Conservation (phyloP, 2,797 vertebrate genomes). For the Pseudochirops cupreus region DNA sequence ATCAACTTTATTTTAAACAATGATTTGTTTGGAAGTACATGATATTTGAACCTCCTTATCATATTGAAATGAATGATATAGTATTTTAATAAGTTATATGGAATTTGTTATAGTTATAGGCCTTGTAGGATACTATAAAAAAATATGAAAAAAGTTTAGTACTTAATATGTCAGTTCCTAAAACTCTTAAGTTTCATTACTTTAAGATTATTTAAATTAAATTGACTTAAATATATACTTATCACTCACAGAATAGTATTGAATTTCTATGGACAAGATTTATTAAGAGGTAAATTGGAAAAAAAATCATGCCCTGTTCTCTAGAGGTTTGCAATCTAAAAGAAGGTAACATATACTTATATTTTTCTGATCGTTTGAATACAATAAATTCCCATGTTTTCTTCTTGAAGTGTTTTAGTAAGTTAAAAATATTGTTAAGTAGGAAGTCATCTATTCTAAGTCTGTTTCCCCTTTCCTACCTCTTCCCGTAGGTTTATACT, state of each 20-base stretch:
- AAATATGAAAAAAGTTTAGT: too few relatives aligned
- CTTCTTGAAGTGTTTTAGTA: too few relatives aligned
- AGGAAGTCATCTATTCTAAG: too few relatives aligned
- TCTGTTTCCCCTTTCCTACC: too few relatives aligned
- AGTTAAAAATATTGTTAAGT: too few relatives aligned
- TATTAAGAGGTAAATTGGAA: constrained; percentile 20
- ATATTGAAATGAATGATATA: not conserved
- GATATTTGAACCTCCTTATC: not conserved
- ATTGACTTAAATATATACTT: constrained; percentile 4
- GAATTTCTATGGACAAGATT: constrained; percentile 14
- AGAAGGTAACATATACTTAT: too few relatives aligned
- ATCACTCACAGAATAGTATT: constrained; percentile 23
- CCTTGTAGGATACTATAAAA: not conserved
- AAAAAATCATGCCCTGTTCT: not conserved
- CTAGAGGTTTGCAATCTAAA: too few relatives aligned
- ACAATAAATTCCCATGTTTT: too few relatives aligned
- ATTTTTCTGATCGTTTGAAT: too few relatives aligned
- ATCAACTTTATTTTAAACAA: too few relatives aligned
- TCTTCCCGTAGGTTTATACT: too few relatives aligned
- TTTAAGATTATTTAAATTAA: constrained; percentile 7
- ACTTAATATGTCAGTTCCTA: not conserved
- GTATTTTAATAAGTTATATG: not conserved
- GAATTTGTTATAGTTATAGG: not conserved
- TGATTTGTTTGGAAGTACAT: not conserved
- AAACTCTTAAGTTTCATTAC: constrained; percentile 5